phyloP scores from a whole-genome alignment of 2,888 invertebrate genomes.

The Tanypteryx hageni region DNA sequence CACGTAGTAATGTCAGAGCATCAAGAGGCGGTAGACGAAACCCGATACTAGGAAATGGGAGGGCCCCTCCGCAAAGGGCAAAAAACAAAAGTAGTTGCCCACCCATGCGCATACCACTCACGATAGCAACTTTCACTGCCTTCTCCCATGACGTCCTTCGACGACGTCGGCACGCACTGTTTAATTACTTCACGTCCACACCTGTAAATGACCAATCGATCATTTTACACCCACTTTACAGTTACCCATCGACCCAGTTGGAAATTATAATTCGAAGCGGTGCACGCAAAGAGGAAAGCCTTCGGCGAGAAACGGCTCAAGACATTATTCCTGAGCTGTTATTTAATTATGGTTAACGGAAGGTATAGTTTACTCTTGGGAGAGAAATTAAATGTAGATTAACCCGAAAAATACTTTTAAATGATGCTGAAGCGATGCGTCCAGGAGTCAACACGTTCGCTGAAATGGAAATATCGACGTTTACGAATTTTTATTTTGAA shows the following conservation, averaged over 20 bases:
- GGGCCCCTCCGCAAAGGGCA: background rate
- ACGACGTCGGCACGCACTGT: background rate
- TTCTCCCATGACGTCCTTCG: background rate
- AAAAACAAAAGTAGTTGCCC: background rate
- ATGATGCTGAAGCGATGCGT: too few species aligned
- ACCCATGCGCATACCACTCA: background rate
- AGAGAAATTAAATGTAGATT: too few species aligned
- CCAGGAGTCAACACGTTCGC: too few species aligned
- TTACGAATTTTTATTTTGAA: too few species aligned
- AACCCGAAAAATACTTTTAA: too few species aligned
- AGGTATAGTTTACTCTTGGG: too few species aligned
- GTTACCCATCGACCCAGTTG: conserved; percentile 18
- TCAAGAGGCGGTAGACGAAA: background rate
- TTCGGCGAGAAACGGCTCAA: background rate
- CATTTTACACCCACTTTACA: conserved; percentile 16
- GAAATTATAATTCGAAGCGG: conserved; percentile 26
- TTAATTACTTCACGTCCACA: conserved; percentile 9
- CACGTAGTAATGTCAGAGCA: background rate
- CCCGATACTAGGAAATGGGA: background rate
- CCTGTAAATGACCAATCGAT: conserved; percentile 17
- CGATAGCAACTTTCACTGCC: background rate
- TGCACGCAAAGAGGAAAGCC: background rate
- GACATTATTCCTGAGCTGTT: too few species aligned
- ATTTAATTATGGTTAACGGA: too few species aligned
- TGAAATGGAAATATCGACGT: too few species aligned